Conservation (phyloP, 2,797 vertebrate genomes). For the Percopsis omiscomaycus region DNA sequence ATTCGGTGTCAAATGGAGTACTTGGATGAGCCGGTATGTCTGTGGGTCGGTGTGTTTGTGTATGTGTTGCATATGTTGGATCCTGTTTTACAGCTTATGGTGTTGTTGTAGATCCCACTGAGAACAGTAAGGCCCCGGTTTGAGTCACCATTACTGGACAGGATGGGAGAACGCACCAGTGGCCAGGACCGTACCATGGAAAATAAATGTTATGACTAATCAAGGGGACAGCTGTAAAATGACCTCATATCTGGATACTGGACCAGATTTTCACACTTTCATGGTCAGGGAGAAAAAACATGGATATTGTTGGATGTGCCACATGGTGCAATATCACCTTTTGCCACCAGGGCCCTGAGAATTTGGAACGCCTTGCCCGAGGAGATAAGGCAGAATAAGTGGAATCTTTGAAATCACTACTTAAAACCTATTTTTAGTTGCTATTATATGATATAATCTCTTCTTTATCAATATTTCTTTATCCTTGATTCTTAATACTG, state of each 20-base stretch:
- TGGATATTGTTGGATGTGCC: not conserved
- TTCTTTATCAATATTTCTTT: too few species aligned
- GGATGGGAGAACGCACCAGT: conserved; percentile 39
- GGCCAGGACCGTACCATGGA: conserved; percentile 32
- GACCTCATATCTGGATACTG: conserved; percentile 53
- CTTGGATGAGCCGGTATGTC: conserved; percentile 47
- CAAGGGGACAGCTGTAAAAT: conserved; percentile 51
- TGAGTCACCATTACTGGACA: conserved; percentile 60
- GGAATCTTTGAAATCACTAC: too few species aligned
- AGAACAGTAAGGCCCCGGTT: conserved; percentile 44
- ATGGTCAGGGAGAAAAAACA: conserved; percentile 17
- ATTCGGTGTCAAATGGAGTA: conserved; percentile 69
- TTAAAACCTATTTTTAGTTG: too few species aligned
- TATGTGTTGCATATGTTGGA: conserved; percentile 37
- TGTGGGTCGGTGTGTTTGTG: conserved; percentile 16
- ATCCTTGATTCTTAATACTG: too few species aligned
- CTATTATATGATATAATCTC: too few species aligned
- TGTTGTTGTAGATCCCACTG: conserved; percentile 63
- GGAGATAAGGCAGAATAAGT: too few species aligned
- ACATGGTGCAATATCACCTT: too few species aligned
- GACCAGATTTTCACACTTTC: conserved; percentile 21
- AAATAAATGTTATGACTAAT: conserved; percentile 52
- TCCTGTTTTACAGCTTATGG: conserved; percentile 56
- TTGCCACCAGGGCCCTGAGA: too few species aligned
- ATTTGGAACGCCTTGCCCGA: too few species aligned